Base-by-base conservation (phyloP, 2,113 vertebrate genomes). In the Diadophis punctatus region DNA sequence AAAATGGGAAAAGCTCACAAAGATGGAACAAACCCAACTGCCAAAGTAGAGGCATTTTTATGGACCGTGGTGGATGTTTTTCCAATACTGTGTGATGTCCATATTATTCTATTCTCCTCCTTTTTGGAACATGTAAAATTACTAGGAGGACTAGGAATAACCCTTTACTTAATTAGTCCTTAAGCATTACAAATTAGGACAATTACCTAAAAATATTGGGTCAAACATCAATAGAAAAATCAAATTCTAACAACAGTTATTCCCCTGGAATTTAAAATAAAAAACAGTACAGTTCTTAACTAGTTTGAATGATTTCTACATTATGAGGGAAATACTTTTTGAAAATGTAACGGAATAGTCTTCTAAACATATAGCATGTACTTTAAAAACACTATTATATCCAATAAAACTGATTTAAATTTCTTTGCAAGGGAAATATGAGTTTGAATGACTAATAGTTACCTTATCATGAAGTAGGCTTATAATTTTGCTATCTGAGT, bases 401-500 rank as follows among this genome's bases (percentile, higher is more conserved):
- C 97, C 97, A 97, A 97, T 97, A 98, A 58, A 58, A 97, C 96
- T 97, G 96, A 97, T 97, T 97, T 97, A 98, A 98, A 95, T 96
- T 97, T 97, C 96, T 97, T 97, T 97, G 97, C 97, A 97, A 98
- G 97, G 98, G 98, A 99, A 99, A 98, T 98, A 98, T 97, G 98
- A 99, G 98, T 99, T 99, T 99, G 98, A 99, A 99, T 99, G 98
- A 98, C 99, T 99, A 99, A 99, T 99, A 99, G 98, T 99, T 99
- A 99, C 99, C 99, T 99, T 98, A 99, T 99, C 98, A 98, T 98
- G 99, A 98, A 98, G 99, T 98, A 99, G 99, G 98, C 98, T 99
- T 99, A 99, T 99, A 98, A 99, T 99, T 99, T 99, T 99, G 99
- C 98, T 99, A 99, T 99, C 98, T 98, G 98, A 98, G 99, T 99